Base-by-base conservation (phyloP, 2,888 invertebrate genomes). In the Tortricodes alternella region DNA sequence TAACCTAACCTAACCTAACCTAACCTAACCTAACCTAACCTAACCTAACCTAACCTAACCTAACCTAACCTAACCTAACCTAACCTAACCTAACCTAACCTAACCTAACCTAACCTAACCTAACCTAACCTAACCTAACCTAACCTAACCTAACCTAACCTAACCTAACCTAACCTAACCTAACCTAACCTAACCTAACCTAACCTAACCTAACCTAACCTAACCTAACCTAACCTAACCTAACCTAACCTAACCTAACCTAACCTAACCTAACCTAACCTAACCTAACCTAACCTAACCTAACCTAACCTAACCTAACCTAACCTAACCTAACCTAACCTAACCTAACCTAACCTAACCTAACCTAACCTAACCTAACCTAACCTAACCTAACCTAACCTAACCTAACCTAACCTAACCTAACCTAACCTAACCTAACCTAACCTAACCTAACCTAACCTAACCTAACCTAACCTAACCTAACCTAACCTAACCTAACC, bases 401-500 rank as follows among this genome's bases (percentile, higher is more conserved):
- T 53, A 53, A 51, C 51, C 51, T 52, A 51, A 51, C 51, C 51
- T 51, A 53, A 53, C 53, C 53, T 53, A 53, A 53, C 53, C 53
- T 53, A 53, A 53, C 53, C 53, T 53, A 53, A 53, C 53, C 53
- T 53, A 53, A 46, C 53, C 46, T 53, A 53, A 53, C 53, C 53
- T 53, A 53, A 53, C 53, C 53, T 53, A 53, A 53, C 53, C 52
- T 53, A 53, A 53, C 53, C 49, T 49, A 48, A 48, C 48, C 48
- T 48, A 48, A 48, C 48, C 48, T 48, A 48, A 48, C 48, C 48
- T 48, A 48, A 48, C 48, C 53, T 53, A 53, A 53, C 53, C 53
- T 53, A 53, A 53, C 51, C 51, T 51, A 51, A 51, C 51, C 51
- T 51, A 51, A 58, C 58, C 62, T 65, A 62, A 59, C 59, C 59